A percentile compares a stretch with the other conserved stretches of the same genome.
These are phyloP conservation scores for Folsomia manolachei DNA, from an alignment of 2,888 invertebrate genomes.

Conservation along the genomic window DNA sequence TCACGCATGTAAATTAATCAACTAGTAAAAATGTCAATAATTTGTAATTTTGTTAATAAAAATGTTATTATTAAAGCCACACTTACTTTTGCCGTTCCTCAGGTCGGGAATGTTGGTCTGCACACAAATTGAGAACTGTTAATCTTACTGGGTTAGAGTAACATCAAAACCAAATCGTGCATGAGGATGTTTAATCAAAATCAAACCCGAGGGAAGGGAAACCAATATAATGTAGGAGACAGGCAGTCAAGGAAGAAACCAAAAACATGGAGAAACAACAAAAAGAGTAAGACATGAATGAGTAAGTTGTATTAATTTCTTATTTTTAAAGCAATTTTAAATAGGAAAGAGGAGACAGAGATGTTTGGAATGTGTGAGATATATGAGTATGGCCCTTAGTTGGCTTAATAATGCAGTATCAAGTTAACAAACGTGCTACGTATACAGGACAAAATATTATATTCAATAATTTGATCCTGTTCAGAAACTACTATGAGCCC, in stretches of 20 bases:
- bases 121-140: conserved; percentile 51
- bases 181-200: conserved; percentile 2
- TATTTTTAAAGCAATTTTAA: background rate
- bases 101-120: conserved; percentile 56
- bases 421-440: too few relatives aligned
- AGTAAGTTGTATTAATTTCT: background rate
- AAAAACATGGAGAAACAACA: conserved; percentile 25
- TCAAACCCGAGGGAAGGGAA: conserved; percentile 14
- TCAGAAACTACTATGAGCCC: too few relatives aligned
- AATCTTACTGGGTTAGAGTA: conserved; percentile 44
- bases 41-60: conserved; percentile 13
- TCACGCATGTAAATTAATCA: too few relatives aligned
- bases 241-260: conserved; percentile 25
- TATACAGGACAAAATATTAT: too few relatives aligned
- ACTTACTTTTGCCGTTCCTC: conserved; percentile 85
- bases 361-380: too few relatives aligned
- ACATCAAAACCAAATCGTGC: conserved; percentile 20
- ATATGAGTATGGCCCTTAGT: too few relatives aligned
- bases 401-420: too few relatives aligned
- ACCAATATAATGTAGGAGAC: conserved; percentile 5
- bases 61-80: conserved; percentile 11
- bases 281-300: conserved; percentile 4
- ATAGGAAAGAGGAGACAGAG: background rate
- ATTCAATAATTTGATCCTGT: too few relatives aligned
- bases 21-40: too few relatives aligned